phyloP scores from a whole-genome alignment of 2,888 invertebrate genomes.

The Chymomyza fuscimana region DNA sequence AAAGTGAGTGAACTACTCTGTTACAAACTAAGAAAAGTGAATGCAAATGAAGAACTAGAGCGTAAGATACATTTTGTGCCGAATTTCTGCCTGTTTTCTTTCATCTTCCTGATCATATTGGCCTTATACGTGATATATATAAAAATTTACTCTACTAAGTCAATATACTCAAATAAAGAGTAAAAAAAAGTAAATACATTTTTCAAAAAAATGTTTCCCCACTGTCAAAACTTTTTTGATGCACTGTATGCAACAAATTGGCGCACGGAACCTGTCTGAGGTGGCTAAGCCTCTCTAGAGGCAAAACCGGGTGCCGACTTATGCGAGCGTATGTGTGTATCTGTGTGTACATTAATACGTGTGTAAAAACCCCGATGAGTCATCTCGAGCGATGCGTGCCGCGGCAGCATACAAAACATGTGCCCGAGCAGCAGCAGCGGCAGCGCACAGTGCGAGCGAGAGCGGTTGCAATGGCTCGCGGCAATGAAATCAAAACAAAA shows the following conservation, averaged over 20 bases:
- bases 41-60: no score
- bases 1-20: no score
- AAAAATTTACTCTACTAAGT: no score
- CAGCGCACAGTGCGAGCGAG: constrained; percentile 48
- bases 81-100: no score
- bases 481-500: constrained; percentile 62
- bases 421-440: background rate
- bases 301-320: constrained; percentile 34
- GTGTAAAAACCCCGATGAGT: constrained; percentile 78
- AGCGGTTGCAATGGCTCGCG: background rate
- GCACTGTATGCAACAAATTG: background rate
- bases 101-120: no score
- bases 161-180: no score
- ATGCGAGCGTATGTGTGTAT: constrained; percentile 14
- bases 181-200: background rate
- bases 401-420: no score
- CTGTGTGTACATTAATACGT: constrained; percentile 32
- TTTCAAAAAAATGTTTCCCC: background rate
- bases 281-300: constrained; percentile 8
- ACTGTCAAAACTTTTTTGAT: background rate
- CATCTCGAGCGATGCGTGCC: constrained; percentile 54
- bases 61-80: no score
- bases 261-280: constrained; percentile 32
- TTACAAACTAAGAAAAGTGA: no score
- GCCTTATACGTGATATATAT: no score